Conservation (phyloP, 92 coral and sea anemone species). For the Epizoanthus ramosus region DNA sequence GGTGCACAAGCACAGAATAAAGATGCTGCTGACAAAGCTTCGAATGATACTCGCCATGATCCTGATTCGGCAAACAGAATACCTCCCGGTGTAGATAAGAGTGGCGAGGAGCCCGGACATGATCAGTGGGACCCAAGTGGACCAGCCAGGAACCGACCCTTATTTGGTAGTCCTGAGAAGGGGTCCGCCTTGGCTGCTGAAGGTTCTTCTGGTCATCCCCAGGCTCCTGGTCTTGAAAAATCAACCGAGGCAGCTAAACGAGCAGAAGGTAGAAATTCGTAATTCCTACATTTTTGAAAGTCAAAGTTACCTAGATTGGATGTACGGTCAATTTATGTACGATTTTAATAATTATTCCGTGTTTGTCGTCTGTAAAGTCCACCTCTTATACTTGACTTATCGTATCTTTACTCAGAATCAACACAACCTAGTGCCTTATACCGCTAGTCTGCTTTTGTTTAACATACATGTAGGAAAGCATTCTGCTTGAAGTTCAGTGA, state of each 20-base stretch:
- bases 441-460: no score
- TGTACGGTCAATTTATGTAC: no score
- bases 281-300: no score
- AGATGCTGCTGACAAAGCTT: not conserved
- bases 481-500: no score
- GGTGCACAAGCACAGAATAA: not conserved
- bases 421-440: no score
- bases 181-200: not conserved
- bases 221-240: not conserved
- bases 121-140: constrained; percentile 18
- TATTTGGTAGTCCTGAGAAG: constrained; percentile 22
- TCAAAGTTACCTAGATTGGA: no score
- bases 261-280: constrained; percentile 12
- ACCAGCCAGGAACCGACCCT: not conserved
- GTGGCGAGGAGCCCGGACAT: constrained; percentile 4
- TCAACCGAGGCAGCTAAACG: not conserved
- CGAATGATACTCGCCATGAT: not conserved
- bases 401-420: no score
- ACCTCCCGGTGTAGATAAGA: not conserved
- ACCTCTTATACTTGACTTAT: no score
- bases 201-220: not conserved
- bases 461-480: no score
- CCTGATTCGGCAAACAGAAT: not conserved
- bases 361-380: no score
- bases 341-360: no score